Evolutionary conservation across 2,888 invertebrate genomes (phyloP).

Genomic region (Drosophila mercatorum): DNA sequence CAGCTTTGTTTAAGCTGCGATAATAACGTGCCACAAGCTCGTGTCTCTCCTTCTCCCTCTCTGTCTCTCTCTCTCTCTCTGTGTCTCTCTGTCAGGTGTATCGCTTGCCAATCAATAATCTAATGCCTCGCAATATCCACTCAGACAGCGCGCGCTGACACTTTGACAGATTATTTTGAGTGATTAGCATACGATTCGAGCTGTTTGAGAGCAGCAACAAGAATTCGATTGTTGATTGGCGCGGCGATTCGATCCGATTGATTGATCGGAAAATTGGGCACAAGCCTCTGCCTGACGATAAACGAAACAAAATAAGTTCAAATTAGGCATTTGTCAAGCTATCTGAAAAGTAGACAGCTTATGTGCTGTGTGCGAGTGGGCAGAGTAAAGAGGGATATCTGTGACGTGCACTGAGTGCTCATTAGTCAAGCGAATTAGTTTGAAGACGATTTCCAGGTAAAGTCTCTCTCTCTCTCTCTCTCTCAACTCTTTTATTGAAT

Average conservation of each 20-base stretch:
- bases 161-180: slow-evolving; percentile 70
- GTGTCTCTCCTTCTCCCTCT: neutral
- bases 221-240: slow-evolving; percentile 36
- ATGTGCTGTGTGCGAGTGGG: neutral
- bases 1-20: slow-evolving; percentile 56
- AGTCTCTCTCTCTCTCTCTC: neutral
- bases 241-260: slow-evolving; percentile 27
- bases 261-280: slow-evolving; percentile 25
- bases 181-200: slow-evolving; percentile 41
- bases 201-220: slow-evolving; percentile 5
- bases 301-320: slow-evolving; percentile 21
- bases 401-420: neutral
- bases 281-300: slow-evolving; percentile 8
- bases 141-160: slow-evolving; percentile 67
- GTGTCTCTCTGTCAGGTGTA: slow-evolving; percentile 27
- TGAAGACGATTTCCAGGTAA: neutral
- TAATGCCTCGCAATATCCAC: slow-evolving; percentile 36
- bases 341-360: neutral
- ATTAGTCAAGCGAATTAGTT: neutral
- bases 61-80: neutral
- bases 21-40: slow-evolving; percentile 58
- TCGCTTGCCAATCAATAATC: slow-evolving; percentile 50
- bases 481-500: slow-evolving; percentile 15
- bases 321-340: slow-evolving; percentile 12
- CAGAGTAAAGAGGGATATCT: neutral